Percentiles rank a stretch among this genome's conserved stretches.
Conservation (phyloP, 1,140 invertebrate species). For the Eupeodes corollae region DNA sequence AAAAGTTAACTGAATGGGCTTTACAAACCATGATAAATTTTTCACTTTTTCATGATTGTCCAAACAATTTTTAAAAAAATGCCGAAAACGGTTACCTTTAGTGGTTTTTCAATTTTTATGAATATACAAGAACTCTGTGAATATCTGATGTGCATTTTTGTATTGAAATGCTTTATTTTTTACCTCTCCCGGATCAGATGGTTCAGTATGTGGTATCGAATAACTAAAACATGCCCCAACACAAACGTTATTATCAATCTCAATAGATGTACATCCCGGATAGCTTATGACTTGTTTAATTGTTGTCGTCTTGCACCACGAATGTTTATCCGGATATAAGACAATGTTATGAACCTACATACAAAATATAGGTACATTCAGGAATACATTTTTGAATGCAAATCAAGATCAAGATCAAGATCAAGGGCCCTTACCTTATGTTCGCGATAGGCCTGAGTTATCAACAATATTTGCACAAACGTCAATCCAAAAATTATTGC, state of each 20-base stretch:
- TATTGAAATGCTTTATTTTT: neutral
- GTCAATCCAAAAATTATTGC: neutral
- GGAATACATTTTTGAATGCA: too few species aligned
- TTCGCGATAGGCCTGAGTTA: neutral
- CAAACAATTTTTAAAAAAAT: too few species aligned
- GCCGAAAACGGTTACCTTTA: too few species aligned
- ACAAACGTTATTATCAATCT: conserved; percentile 57
- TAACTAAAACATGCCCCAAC: conserved; percentile 59
- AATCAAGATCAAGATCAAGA: too few species aligned
- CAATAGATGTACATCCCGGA: conserved; percentile 47
- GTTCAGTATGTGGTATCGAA: conserved; percentile 53
- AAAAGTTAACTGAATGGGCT: too few species aligned
- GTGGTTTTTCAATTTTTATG: too few species aligned
- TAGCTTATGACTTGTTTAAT: conserved; percentile 54
- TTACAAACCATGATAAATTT: too few species aligned
- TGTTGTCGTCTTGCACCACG: conserved; percentile 55
- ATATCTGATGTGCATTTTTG: too few species aligned
- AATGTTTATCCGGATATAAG: conserved; percentile 53
- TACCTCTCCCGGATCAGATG: conserved; percentile 49
- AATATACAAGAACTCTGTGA: too few species aligned
- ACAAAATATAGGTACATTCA: neutral
- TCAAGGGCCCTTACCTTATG: neutral
- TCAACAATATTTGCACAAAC: neutral
- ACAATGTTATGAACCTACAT: conserved; percentile 55
- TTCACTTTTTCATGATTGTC: too few species aligned